Evolutionary conservation across 2,888 invertebrate species (phyloP).

Genomic region (Achlya flavicornis): DNA sequence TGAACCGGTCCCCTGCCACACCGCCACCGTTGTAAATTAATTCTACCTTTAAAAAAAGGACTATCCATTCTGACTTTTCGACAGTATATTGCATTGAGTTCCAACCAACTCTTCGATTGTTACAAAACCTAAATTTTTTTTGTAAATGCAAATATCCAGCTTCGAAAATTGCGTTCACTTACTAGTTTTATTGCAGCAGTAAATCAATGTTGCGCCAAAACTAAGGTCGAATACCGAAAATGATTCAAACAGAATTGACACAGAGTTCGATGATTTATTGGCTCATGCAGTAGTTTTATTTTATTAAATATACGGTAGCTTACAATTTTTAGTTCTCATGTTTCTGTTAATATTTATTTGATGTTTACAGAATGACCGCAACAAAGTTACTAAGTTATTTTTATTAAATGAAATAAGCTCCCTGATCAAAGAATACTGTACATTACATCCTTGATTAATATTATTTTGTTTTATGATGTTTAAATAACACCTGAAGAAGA

Average conservation of each 20-base stretch:
- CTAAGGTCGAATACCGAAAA: background rate
- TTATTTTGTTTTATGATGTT: too few species aligned
- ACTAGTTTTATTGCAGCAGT: constrained; percentile 28
- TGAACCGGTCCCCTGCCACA: constrained; percentile 63
- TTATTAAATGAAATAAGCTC: too few species aligned
- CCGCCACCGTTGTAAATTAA: constrained; percentile 65
- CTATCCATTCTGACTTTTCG: constrained; percentile 38
- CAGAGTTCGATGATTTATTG: background rate
- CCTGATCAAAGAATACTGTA: too few species aligned
- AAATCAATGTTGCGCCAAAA: constrained; percentile 9
- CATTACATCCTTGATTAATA: too few species aligned
- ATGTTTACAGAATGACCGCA: too few species aligned
- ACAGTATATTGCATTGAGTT: constrained; percentile 57
- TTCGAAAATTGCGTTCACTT: constrained; percentile 42
- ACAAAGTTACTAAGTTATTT: too few species aligned
- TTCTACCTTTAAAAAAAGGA: constrained; percentile 63
- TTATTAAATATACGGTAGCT: background rate
- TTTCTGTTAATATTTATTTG: too few species aligned
- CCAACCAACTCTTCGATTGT: constrained; percentile 48
- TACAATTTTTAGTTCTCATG: too few species aligned
- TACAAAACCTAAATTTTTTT: constrained; percentile 26
- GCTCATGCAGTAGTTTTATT: background rate
- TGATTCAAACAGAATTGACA: background rate
- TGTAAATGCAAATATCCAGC: constrained; percentile 37
- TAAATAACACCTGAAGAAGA: too few species aligned